A percentile compares a stretch with the other conserved stretches of the same genome.
Evolutionary conservation across 2,113 vertebrate genomes (phyloP).

Genomic region (Anseranas semipalmata): DNA sequence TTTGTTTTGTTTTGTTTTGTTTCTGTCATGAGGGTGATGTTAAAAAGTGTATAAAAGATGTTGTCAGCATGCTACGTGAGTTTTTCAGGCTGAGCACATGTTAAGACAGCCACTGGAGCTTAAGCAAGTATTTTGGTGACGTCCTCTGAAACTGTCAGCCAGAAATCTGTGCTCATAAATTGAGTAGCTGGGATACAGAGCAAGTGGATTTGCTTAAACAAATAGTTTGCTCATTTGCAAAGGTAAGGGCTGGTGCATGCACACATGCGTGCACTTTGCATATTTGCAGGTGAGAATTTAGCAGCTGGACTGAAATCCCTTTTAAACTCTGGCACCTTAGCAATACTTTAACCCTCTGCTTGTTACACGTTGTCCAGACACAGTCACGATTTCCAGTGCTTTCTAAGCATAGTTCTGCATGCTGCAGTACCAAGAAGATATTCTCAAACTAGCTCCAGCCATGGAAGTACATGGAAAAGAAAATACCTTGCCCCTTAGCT

Average conservation of each 20-base stretch:
- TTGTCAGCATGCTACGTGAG: not conserved
- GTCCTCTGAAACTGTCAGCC: not conserved
- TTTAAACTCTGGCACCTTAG: not conserved
- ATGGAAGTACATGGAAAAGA: not conserved
- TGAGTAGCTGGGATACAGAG: not conserved
- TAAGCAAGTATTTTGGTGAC: not conserved
- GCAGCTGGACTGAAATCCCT: not conserved
- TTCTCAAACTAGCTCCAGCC: not conserved
- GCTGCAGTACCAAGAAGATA: not conserved
- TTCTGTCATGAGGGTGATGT: not conserved
- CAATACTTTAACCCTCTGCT: not conserved
- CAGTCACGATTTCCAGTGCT: not conserved
- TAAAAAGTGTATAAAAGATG: not conserved
- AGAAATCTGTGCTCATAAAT: not conserved
- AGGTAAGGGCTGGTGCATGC: not conserved
- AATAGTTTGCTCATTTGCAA: not conserved
- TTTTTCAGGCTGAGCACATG: not conserved
- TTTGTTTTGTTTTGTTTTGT: too few relatives aligned
- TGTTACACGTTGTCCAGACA: not conserved
- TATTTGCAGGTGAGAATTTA: not conserved
- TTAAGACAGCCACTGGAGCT: not conserved
- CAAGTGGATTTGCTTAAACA: not conserved
- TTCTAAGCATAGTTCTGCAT: not conserved
- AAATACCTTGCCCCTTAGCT: not conserved
- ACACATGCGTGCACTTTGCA: rapidly evolving